A percentile compares a stretch with the other conserved stretches of the same genome.
phyloP scores from a whole-genome alignment of 2,888 invertebrate genomes.

The Eupithecia inturbata region DNA sequence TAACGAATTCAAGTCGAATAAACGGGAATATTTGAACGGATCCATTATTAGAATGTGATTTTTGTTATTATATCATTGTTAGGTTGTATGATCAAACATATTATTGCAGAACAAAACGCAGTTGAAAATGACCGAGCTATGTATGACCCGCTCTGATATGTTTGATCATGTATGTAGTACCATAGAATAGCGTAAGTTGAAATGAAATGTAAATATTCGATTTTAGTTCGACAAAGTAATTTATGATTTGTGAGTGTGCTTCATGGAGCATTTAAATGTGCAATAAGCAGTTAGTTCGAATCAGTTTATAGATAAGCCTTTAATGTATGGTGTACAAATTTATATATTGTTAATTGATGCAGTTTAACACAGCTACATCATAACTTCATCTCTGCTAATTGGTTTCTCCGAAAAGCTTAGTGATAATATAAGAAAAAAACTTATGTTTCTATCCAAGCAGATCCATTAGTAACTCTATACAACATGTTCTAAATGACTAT shows the following conservation, averaged over 20 bases:
- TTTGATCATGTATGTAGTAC: constrained; percentile 33
- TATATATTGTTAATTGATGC: neutral
- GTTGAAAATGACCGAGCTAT: neutral
- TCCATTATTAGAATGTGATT: constrained; percentile 45
- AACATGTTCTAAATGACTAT: neutral
- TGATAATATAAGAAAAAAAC: neutral
- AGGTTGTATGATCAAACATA: constrained; percentile 9
- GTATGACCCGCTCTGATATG: neutral
- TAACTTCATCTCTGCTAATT: neutral
- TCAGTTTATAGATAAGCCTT: neutral
- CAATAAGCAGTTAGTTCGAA: constrained; percentile 24
- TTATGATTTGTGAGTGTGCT: constrained; percentile 66
- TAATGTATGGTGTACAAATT: constrained; percentile 19
- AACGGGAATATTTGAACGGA: constrained; percentile 35
- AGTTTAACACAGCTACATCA: neutral
- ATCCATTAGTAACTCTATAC: neutral
- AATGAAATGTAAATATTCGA: constrained; percentile 71
- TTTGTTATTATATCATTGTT: constrained; percentile 37
- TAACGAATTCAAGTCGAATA: constrained; percentile 35
- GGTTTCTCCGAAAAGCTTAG: neutral
- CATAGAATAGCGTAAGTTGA: constrained; percentile 44
- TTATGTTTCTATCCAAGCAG: neutral
- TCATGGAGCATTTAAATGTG: constrained; percentile 32
- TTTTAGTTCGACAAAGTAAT: constrained; percentile 64
- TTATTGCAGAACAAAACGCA: neutral